Conservation (phyloP, 2,888 invertebrate species). For the Acrocyrtus sp. region DNA sequence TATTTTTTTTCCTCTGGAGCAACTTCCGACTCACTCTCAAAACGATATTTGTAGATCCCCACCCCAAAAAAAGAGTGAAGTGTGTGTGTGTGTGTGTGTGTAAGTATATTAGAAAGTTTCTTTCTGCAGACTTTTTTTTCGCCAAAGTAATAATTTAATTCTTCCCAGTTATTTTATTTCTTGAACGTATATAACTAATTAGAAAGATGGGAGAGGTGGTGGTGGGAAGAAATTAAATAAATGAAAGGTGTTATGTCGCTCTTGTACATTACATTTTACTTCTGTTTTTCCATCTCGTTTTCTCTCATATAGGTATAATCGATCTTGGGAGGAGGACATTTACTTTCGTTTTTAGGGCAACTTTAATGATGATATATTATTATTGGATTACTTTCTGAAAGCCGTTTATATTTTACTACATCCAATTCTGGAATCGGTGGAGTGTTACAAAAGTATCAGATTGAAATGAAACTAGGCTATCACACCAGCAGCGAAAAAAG, state of each 20-base stretch:
- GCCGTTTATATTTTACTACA: neutral
- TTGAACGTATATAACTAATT: neutral
- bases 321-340: neutral
- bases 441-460: no score
- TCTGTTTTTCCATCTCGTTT: neutral
- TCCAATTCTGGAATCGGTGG: no score
- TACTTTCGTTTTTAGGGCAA: neutral
- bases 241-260: neutral
- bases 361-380: conserved; percentile 18
- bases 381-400: neutral
- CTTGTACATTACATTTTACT: neutral
- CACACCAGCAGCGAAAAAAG: neutral
- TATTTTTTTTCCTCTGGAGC: neutral
- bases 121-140: neutral
- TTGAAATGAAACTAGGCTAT: neutral
- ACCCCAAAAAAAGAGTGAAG: no score
- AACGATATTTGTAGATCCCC: no score
- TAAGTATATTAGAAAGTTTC: neutral
- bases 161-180: no score
- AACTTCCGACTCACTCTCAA: no score
- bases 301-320: neutral
- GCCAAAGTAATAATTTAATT: no score
- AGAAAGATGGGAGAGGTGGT: no score
- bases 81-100: neutral
- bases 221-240: neutral